Percentiles rank a stretch among this genome's conserved stretches.
phyloP scores from a whole-genome alignment of 2,797 vertebrate genomes.

The Gallinago nigripennis region DNA sequence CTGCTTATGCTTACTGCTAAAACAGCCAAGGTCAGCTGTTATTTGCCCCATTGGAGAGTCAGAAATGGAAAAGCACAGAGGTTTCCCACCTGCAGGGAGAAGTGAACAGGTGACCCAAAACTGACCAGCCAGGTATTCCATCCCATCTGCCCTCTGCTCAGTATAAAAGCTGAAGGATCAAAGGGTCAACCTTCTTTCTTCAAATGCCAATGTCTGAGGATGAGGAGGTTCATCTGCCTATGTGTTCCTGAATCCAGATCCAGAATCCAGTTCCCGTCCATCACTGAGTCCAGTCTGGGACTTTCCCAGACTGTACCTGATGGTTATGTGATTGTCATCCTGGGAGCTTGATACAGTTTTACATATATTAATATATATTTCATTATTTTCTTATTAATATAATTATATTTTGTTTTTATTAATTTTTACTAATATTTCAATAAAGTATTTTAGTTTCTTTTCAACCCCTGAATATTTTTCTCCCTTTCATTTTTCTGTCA shows the following conservation, averaged over 20 bases:
- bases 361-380: not conserved
- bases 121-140: not conserved
- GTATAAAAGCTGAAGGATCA: not conserved
- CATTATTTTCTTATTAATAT: not conserved
- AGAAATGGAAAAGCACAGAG: not conserved
- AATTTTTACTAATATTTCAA: not conserved
- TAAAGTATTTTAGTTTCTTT: not conserved
- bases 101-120: not conserved
- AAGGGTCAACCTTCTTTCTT: not conserved
- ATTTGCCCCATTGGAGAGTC: not conserved
- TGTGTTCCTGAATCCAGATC: not conserved
- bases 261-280: not conserved
- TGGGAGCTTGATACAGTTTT: not conserved
- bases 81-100: not conserved
- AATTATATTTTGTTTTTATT: not conserved
- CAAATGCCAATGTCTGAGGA: not conserved
- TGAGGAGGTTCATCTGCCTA: not conserved
- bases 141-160: not conserved
- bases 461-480: not conserved
- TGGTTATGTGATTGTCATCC: not conserved
- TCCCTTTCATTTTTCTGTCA: not conserved
- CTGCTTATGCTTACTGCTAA: not conserved
- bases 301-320: not conserved
- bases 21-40: not conserved
- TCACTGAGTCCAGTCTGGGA: not conserved